phyloP scores from a whole-genome alignment of 2,888 invertebrate genomes.

The Andrena fulva region DNA sequence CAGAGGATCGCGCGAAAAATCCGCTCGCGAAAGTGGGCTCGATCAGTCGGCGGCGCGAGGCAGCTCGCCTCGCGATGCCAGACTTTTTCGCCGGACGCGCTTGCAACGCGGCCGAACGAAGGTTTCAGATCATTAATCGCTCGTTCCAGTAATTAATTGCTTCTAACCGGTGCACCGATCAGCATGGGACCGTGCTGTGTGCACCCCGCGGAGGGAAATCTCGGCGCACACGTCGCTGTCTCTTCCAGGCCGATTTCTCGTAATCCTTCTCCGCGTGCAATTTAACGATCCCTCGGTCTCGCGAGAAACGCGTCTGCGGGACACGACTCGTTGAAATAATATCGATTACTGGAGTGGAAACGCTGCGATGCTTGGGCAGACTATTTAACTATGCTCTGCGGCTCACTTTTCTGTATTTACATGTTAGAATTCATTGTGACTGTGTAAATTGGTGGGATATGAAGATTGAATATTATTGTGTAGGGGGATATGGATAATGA shows the following conservation, averaged over 20 bases:
- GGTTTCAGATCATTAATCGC: constrained; percentile 67
- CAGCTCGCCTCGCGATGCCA: constrained; percentile 26
- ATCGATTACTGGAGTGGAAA: constrained; percentile 5
- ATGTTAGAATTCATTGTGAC: too few species aligned
- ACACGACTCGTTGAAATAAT: constrained; percentile 16
- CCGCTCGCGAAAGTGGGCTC: constrained; percentile 59
- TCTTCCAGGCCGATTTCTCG: constrained; percentile 47
- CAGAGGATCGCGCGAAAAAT: constrained; percentile 18
- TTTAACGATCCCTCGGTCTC: constrained; percentile 21
- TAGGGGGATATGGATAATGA: too few species aligned
- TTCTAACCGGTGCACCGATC: constrained; percentile 55
- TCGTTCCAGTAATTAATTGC: constrained; percentile 69
- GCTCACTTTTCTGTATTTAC: too few species aligned
- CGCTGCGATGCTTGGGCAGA: neutral
- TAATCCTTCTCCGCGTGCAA: constrained; percentile 31
- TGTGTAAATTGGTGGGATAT: too few species aligned
- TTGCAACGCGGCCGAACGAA: constrained; percentile 33
- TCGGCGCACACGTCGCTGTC: constrained; percentile 53
- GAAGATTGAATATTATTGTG: too few species aligned
- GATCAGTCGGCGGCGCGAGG: constrained; percentile 18
- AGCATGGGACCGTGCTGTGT: constrained; percentile 57
- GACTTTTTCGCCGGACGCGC: constrained; percentile 47
- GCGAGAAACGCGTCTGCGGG: constrained; percentile 10
- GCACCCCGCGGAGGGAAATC: constrained; percentile 62
- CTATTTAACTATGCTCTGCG: neutral